Evolutionary conservation across 2,113 vertebrate species (phyloP).

Genomic region (Microcebus tavaratra): DNA sequence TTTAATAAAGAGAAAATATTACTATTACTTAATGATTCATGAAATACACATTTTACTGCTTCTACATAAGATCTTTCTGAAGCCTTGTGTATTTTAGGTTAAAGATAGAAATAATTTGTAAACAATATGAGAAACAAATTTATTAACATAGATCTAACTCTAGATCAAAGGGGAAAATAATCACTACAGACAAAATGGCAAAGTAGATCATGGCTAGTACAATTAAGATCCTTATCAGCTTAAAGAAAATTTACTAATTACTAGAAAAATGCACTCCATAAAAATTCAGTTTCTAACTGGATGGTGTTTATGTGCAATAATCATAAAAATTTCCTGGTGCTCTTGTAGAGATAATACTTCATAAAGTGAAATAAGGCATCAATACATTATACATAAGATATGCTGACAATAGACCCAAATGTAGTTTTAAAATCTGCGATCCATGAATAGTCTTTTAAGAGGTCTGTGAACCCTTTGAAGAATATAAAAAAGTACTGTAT

Average conservation of each 20-base stretch:
- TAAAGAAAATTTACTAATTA: constrained; percentile 10
- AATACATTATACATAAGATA: not conserved
- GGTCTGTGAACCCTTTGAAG: not conserved
- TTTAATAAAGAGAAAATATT: constrained; percentile 75
- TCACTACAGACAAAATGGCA: not conserved
- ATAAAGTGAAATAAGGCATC: not conserved
- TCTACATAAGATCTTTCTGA: constrained; percentile 22
- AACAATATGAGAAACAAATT: constrained; percentile 45
- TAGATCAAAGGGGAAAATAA: constrained; percentile 27
- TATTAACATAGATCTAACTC: constrained; percentile 6
- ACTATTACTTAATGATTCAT: constrained; percentile 14
- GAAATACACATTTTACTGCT: constrained; percentile 32
- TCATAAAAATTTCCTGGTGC: not conserved
- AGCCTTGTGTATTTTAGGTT: not conserved
- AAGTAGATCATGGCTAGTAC: not conserved
- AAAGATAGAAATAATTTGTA: constrained; percentile 39
- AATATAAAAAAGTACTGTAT: not conserved
- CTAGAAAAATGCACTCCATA: not conserved
- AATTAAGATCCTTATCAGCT: not conserved
- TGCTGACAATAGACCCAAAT: not conserved
- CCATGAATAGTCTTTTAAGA: not conserved
- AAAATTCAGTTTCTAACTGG: not conserved
- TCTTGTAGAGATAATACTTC: not conserved
- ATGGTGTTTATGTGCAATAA: not conserved
- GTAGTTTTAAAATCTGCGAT: not conserved